Evolutionary conservation across 30 jellyfish, hydroid and myxozoan genomes (phyloP).

Genomic region (Euphysa ruthae): DNA sequence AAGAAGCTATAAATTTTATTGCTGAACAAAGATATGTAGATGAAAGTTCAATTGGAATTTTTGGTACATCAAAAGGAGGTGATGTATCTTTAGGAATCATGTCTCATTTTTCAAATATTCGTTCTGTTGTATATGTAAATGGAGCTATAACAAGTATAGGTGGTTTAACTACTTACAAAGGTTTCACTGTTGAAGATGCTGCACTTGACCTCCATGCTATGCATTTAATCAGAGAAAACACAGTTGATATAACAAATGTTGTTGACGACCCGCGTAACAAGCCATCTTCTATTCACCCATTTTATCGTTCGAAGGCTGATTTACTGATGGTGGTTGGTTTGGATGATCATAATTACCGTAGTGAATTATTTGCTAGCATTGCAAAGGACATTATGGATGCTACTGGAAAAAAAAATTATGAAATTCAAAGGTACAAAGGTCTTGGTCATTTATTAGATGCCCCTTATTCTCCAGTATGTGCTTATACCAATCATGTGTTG

Average conservation of each 20-base stretch:
- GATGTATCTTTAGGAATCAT: constrained; percentile 2
- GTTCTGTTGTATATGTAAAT: constrained; percentile 16
- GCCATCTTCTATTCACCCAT: constrained; percentile 1
- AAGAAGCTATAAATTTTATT: constrained; percentile 15
- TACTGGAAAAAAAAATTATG: constrained; percentile 10
- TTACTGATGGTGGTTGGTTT: constrained; percentile 6
- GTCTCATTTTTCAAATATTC: neutral
- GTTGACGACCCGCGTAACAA: neutral
- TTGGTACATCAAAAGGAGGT: constrained; percentile 24
- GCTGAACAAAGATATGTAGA: neutral
- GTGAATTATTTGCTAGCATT: neutral
- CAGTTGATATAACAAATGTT: too few relatives aligned
- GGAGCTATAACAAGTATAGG: constrained; percentile 18
- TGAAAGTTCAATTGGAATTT: neutral
- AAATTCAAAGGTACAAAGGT: constrained; percentile 1
- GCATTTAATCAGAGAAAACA: too few relatives aligned
- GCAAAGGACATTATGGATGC: constrained; percentile 15
- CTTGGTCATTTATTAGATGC: constrained; percentile 21
- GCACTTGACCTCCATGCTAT: neutral
- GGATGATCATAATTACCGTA: neutral
- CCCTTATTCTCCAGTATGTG: constrained; percentile 21
- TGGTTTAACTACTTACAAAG: constrained; percentile 5
- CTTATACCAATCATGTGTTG: neutral
- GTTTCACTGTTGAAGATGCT: neutral
- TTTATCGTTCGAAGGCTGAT: constrained; percentile 15